Evolutionary conservation across 2,888 invertebrate species (phyloP).

Genomic region (Margaritifera margaritifera): DNA sequence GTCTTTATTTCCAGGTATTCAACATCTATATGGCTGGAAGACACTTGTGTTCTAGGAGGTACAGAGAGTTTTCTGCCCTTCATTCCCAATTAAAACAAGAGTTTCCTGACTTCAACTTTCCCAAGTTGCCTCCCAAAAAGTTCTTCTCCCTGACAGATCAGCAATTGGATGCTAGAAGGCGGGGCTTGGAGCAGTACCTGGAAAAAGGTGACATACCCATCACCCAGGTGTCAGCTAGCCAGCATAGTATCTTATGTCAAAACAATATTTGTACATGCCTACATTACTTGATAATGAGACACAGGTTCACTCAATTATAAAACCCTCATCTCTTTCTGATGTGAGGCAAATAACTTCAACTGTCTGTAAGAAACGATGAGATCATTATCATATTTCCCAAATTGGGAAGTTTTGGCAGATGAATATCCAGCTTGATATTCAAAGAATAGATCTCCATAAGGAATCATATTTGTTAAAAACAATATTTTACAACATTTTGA

Average conservation of each 20-base stretch:
- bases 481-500: no score
- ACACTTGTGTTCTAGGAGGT: slow-evolving; percentile 95
- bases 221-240: not conserved
- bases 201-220: slow-evolving; percentile 80
- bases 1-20: slow-evolving; percentile 77
- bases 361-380: no score
- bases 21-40: slow-evolving; percentile 99
- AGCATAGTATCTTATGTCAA: not conserved
- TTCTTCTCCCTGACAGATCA: slow-evolving; percentile 95
- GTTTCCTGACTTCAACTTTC: slow-evolving; percentile 95
- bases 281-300: no score
- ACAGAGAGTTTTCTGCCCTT: slow-evolving; percentile 94
- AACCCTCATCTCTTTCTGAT: no score
- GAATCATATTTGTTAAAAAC: no score
- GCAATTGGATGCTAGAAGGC: slow-evolving; percentile 92
- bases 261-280: no score
- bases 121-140: slow-evolving; percentile 98
- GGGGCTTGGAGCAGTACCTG: slow-evolving; percentile 96
- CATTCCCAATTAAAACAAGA: slow-evolving; percentile 92
- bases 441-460: no score
- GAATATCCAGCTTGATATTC: no score
- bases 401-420: no score
- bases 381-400: no score
- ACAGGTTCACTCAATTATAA: no score
- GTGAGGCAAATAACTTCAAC: no score